Evolutionary conservation across 2,888 invertebrate genomes (phyloP), one percentile per base, ranked within the genome.

Genomic region (Campoplex nolae): DNA sequence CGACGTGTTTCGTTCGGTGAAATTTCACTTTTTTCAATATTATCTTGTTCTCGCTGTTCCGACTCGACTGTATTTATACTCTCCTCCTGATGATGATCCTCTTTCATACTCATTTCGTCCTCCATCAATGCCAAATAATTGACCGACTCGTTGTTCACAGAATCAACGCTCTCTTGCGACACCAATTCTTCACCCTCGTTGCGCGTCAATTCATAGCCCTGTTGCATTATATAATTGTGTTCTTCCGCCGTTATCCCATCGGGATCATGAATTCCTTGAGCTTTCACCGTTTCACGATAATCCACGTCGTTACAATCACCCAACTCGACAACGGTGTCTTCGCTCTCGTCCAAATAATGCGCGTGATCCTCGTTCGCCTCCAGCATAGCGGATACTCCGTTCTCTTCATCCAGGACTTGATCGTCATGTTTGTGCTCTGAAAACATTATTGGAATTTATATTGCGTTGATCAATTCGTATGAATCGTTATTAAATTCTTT

Each of bases 211-310:
- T 87, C 76, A 80, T 89, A 90, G n/a, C 86, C 90, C 11, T 90
- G 90, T 9, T 92, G 92, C 71, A 92, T 87, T 78, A 92, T 91
- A 32, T 92, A 92, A 90, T 92, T 90, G 28, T 92, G 92, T 67
- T 92, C 92, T 8, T 90, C 91, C 6, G 89, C 86, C 11, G 90
- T 83, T n/a, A 92, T 90, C 7, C 77, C 88, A 0, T 91, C 90
- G 3, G 85, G 62, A 16, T 86, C 87, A 32, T 80, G 83, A 0
- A 84, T 80, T 3, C 18, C 76, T 13, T 89, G 88, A 0, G 71
- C 11, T 73, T 88, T 89, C 0, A 85, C 80, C 11, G 67, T 28
- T 54, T 88, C 80, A 42, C 79, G 70, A 54, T 88, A 73, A 51
- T 82, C 87, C 13, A 62, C 62, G 32, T 88, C 65, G 8, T 68